Evolutionary conservation across 2,797 vertebrate species (phyloP).

Genomic region (Micropoecilia bifurca): DNA sequence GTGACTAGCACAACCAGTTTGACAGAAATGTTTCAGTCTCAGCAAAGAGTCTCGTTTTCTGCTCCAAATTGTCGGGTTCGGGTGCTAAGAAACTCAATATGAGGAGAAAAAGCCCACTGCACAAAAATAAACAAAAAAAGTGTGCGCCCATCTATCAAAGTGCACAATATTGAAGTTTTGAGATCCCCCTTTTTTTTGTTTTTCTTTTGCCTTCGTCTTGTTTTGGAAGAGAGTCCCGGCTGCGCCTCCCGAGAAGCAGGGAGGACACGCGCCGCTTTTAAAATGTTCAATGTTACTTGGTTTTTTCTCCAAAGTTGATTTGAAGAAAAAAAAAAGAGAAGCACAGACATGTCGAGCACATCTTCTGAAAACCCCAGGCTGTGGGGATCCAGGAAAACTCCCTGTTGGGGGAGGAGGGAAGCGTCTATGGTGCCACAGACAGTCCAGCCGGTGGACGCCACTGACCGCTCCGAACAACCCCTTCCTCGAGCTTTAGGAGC

Average conservation of each 20-base stretch:
- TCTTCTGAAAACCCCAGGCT: conserved; percentile 66
- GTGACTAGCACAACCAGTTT: conserved; percentile 33
- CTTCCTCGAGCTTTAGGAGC: conserved; percentile 41
- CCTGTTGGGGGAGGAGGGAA: conserved; percentile 40
- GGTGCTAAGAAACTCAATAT: conserved; percentile 37
- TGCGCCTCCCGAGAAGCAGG: conserved; percentile 56
- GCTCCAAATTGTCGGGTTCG: conserved; percentile 64
- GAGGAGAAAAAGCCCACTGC: conserved; percentile 40
- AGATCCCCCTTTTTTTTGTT: conserved; percentile 57
- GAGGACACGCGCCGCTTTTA: conserved; percentile 32
- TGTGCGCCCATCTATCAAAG: conserved; percentile 65
- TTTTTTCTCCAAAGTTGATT: conserved; percentile 67
- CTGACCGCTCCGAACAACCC: conserved; percentile 41
- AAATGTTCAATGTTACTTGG: conserved; percentile 40
- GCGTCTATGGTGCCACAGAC: conserved; percentile 67
- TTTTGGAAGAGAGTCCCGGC: conserved; percentile 70
- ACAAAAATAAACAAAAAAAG: conserved; percentile 56
- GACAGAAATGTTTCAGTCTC: conserved; percentile 39
- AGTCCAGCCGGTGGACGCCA: conserved; percentile 63
- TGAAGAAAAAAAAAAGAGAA: conserved; percentile 69
- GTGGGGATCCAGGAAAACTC: conserved; percentile 65
- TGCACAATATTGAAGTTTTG: conserved; percentile 61
- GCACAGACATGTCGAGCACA: conserved; percentile 77
- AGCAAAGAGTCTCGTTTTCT: conserved; percentile 53
- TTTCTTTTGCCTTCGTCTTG: conserved; percentile 61